A percentile compares a stretch with the other conserved stretches of the same genome.
Conservation (phyloP, 2,113 vertebrate species). For the Cercopithecus mona region DNA sequence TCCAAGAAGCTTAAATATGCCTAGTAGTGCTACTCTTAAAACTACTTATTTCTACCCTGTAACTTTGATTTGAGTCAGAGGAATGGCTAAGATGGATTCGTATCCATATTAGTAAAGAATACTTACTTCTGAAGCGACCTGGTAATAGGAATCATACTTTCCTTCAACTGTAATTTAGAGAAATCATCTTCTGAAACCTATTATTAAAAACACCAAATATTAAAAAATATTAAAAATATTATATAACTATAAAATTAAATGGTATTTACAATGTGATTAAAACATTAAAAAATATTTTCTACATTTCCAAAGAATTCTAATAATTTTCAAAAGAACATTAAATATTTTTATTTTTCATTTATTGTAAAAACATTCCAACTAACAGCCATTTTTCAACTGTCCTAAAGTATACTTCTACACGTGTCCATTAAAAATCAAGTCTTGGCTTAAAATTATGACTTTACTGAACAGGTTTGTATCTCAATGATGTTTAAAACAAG, state of each 20-base stretch:
- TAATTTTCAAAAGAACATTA: slow-evolving; percentile 32
- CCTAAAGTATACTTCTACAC: not conserved
- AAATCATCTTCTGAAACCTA: slow-evolving; percentile 76
- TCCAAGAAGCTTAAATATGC: too few species aligned
- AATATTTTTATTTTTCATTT: slow-evolving; percentile 29
- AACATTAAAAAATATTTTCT: not conserved
- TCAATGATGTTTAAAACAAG: not conserved
- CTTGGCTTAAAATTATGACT: slow-evolving; percentile 16
- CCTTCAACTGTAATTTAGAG: slow-evolving; percentile 70
- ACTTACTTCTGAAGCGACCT: slow-evolving; percentile 87
- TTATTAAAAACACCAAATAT: slow-evolving; percentile 44
- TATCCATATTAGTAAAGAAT: not conserved
- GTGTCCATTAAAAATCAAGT: slow-evolving; percentile 19
- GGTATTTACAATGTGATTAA: not conserved
- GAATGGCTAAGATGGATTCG: not conserved
- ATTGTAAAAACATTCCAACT: slow-evolving; percentile 44
- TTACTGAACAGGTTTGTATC: not conserved
- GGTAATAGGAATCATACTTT: slow-evolving; percentile 79
- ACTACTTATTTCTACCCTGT: not conserved
- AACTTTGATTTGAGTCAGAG: slow-evolving; percentile 12
- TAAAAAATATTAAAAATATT: slow-evolving; percentile 33
- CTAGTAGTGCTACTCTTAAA: slow-evolving; percentile 15
- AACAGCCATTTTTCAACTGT: not conserved
- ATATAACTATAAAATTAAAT: slow-evolving; percentile 30
- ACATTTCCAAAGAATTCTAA: slow-evolving; percentile 26